A percentile compares a stretch with the other conserved stretches of the same genome.
These are phyloP conservation scores for Ectropis grisescens DNA, from an alignment of 1,140 invertebrate genomes.

Conservation along the genomic window DNA sequence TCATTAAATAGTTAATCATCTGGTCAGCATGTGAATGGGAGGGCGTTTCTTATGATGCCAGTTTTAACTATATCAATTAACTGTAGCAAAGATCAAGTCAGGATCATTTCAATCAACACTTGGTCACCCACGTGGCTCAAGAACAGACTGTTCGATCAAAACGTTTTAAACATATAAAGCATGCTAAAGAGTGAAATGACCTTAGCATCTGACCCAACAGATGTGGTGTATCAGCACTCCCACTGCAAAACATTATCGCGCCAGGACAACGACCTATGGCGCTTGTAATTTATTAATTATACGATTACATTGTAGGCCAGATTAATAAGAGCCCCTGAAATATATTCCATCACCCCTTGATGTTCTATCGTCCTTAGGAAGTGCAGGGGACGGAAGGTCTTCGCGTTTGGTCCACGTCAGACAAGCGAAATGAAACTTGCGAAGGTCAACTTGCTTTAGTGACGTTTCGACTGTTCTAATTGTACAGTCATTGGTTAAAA, in stretches of 20 bases:
- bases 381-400: constrained; percentile 11
- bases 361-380: background rate
- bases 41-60: no score
- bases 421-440: constrained; percentile 27
- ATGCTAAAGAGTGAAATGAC: constrained; percentile 53
- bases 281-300: constrained; percentile 64
- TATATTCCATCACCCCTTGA: constrained; percentile 6
- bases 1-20: no score
- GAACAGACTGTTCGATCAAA: no score
- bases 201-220: constrained; percentile 46
- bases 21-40: no score
- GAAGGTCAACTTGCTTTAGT: constrained; percentile 27
- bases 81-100: no score
- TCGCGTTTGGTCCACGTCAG: constrained; percentile 16
- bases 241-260: constrained; percentile 51
- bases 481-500: constrained; percentile 1
- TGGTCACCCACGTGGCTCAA: no score
- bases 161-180: no score
- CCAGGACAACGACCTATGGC: constrained; percentile 49
- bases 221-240: constrained; percentile 45
- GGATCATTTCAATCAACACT: no score
- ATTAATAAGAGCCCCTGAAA: constrained; percentile 21
- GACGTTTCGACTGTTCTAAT: constrained; percentile 2
- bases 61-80: no score
- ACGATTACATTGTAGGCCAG: constrained; percentile 44